Evolutionary conservation across 2,113 vertebrate species (phyloP), one percentile per base, ranked within the genome.

Genomic region (Pelvicachromis taeniatus): DNA sequence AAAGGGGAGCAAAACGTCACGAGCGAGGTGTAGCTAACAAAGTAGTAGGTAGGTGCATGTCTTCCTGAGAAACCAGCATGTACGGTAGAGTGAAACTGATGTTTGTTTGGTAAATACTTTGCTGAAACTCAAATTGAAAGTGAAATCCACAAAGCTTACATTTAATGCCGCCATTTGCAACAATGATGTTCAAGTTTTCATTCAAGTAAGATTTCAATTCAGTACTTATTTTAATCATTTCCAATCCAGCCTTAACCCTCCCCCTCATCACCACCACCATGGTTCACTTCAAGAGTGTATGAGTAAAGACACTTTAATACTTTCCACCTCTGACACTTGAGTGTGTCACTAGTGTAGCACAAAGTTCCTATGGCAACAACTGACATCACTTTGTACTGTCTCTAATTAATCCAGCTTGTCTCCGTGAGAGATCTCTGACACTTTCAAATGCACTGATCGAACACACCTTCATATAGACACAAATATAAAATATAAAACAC

Each of bases 281-380:
- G 17, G 59, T 35, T 35, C 59, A 63, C 31, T 63, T 29, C 17
- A 61, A 35, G 3, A 35, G 58, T 63, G 35, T 21, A 26, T 10
- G 16, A 81, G 29, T 79, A 42, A 63, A 85, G 1, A 38, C 42
- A 58, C 38, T 33, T 59, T 6, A 48, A 68, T 38, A 42, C 13
- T 81, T 86, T 86, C 63, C 23, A 80, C 61, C 58, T 81, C 45
- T 88, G 81, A 54, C 58, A 83, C 73, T 17, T 73, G 11, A 48
- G 42, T 77, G 83, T 78, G 80, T 52, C 56, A 83, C 23, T n/a
- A 19, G 33, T 84, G 42, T 59, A 14, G 21, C 56, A 42, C 38
- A 31, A 31, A 42, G 87, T 90, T 85, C 61, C 83, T 73, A 86
- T 90, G 81, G 85, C 56, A 91, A 89, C 77, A 4, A 55, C 70